Base-by-base conservation (phyloP, 2,797 vertebrate genomes). In the Gorsachius magnificus region DNA sequence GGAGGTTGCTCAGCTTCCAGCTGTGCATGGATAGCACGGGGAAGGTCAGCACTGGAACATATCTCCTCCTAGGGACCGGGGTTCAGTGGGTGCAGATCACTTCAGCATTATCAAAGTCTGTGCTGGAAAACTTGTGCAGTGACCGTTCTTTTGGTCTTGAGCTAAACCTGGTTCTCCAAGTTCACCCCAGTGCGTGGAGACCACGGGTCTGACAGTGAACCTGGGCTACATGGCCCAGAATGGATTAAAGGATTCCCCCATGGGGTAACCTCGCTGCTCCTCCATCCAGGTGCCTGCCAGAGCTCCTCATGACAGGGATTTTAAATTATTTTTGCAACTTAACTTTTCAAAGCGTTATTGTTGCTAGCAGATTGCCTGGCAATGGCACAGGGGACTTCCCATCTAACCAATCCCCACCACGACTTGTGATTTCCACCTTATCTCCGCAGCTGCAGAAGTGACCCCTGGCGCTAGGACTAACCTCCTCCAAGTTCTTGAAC, bases 401-500 rank as follows among this genome's bases (percentile, higher is more conserved):
- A 28, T 10, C 63, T 53, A 6, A 83, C 29, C 45, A 48, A 45
- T 48, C 72, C 77, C 54, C 61, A 2, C 16, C 29, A 51, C 1
- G 5, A 31, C 11, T 65, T 38, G 13, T 69, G 54, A 31, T 60
- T 89, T 72, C 74, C 70, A 54, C 63, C 66, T 33, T 43, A 3
- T 1, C 3, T 4, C 72, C 85, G 2, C 3, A 31, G 65, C 60
- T 57, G 53, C 35, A 46, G 45, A 60, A 61, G 60, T 13, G 57
- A 75, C 31, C 80, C 81, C 77, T 81, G 80, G 35, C 29, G 7
- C 21, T 22, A 54, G 57, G n/a, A 90, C 97, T 98, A 26, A 98
- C 98, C 97, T 98, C 98, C 94, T 98, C 98, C 77, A 98, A 57
- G 95, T 98, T 98, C 96, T 95, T 97, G 92, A 97, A 98, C 96